phyloP scores from a whole-genome alignment of 2,113 vertebrate species.

The Varanus salvator region DNA sequence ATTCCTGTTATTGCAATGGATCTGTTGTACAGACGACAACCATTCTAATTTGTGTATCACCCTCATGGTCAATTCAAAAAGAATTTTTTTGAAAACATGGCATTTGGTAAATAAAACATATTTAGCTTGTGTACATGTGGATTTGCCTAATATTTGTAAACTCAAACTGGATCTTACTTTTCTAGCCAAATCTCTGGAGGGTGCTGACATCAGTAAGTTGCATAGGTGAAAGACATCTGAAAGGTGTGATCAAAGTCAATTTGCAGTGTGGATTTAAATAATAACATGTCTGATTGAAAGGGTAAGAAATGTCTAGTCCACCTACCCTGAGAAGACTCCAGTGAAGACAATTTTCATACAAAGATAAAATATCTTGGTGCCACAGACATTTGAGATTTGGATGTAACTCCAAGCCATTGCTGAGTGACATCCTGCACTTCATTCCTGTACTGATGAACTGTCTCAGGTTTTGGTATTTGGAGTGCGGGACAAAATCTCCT shows the following conservation, averaged over 20 bases:
- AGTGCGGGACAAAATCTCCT: slow-evolving; percentile 58
- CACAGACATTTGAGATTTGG: slow-evolving; percentile 62
- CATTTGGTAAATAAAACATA: slow-evolving; percentile 49
- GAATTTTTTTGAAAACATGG: background rate
- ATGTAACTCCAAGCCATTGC: slow-evolving; percentile 58
- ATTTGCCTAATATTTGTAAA: slow-evolving; percentile 57
- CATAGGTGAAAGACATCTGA: slow-evolving; percentile 65
- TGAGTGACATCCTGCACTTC: slow-evolving; percentile 58
- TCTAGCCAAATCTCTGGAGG: slow-evolving; percentile 66
- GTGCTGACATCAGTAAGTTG: slow-evolving; percentile 64
- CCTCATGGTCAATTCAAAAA: background rate
- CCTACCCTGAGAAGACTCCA: slow-evolving; percentile 57
- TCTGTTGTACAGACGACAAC: background rate
- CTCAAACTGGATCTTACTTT: slow-evolving; percentile 48
- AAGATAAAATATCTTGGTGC: slow-evolving; percentile 46
- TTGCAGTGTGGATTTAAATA: slow-evolving; percentile 63
- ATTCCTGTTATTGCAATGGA: background rate
- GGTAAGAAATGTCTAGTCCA: slow-evolving; percentile 64
- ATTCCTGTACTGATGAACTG: slow-evolving; percentile 26
- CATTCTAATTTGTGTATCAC: background rate
- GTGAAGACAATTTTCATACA: slow-evolving; percentile 58
- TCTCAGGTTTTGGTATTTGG: slow-evolving; percentile 56
- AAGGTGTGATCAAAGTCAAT: slow-evolving; percentile 70
- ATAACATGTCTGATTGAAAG: slow-evolving; percentile 59
- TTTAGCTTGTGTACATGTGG: slow-evolving; percentile 50